Base-by-base conservation (phyloP, 2,797 vertebrate species). In the Mallotus villosus region DNA sequence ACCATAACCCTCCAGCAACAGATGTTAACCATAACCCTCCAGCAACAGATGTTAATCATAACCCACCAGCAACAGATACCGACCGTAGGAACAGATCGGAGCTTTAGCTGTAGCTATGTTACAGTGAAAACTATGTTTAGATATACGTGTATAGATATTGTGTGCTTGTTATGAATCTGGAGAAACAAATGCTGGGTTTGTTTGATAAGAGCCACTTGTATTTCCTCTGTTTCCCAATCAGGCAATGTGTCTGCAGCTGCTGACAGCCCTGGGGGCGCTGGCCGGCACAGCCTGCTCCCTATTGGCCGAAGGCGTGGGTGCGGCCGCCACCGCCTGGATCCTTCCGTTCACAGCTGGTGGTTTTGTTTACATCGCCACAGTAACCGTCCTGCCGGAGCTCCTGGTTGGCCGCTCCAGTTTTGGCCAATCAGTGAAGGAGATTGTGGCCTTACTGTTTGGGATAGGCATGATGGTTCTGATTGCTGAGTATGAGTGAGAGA, bases 381-480 rank as follows among this genome's bases (percentile, higher is more conserved):
- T 97, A 70, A 97, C 96, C 0, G 95, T 97, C 73, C 90, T 97
- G 25, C 96, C 96, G 0, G 95, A 97, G 82, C 93, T 97, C 73
- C 88, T 97, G 83, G 93, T 87, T 2, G 95, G 95, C 2, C 91
- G 91, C 76, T 92, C 94, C 0, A 92, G 92, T 6, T 94, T 94
- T 1, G 75, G 91, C 46, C 95, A 96, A 77, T 96, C 95, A 0
- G 75, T 96, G n/a, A 79, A 95, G 89, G 94, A 97, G 90, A 93
- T 97, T 1, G 80, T 95, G 22, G 95, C 95, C 0, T 83, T 97
- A 75, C 84, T 97, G 66, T 92, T 94, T 0, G 96, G 96, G 0
- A 94, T 97, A 0, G 85, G 90, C 76, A 97, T 97, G 95, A 97
- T 97, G 96, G 94, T 96, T 46, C 84, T 96, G 81, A 97, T 97